Percentiles rank a stretch among this genome's conserved stretches.
Conservation (phyloP, 2,113 vertebrate species). For the Lichenostomus cassidix region DNA sequence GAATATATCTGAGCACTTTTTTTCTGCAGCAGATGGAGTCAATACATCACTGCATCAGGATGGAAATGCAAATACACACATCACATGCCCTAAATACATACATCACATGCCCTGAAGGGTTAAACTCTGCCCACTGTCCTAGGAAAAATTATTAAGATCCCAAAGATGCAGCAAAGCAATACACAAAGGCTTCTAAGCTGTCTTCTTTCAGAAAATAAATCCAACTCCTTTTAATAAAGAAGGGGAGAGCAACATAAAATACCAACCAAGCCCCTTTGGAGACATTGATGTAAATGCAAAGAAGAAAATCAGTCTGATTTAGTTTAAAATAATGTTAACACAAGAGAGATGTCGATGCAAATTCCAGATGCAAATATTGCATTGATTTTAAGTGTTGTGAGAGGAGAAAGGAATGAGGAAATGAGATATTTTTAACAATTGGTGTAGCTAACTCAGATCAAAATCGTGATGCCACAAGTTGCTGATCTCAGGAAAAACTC, state of each 20-base stretch:
- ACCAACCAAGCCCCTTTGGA: not conserved
- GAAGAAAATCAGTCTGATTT: not conserved
- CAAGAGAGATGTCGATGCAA: not conserved
- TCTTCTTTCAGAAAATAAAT: not conserved
- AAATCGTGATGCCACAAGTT: not conserved
- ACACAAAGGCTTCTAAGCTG: not conserved
- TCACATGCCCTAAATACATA: not conserved
- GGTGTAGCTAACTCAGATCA: not conserved
- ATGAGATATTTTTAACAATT: not conserved
- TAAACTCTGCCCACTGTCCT: not conserved
- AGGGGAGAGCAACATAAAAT: not conserved
- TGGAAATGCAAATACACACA: not conserved
- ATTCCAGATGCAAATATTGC: not conserved
- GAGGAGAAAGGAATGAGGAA: not conserved
- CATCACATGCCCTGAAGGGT: not conserved
- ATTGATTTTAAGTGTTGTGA: not conserved
- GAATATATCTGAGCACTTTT: not conserved
- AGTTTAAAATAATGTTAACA: not conserved
- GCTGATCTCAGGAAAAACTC: not conserved
- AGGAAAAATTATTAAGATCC: not conserved
- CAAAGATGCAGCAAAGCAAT: not conserved
- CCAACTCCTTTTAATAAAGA: not conserved
- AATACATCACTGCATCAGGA: not conserved
- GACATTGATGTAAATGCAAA: not conserved
- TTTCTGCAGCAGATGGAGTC: not conserved